phyloP scores from a whole-genome alignment of 1,140 invertebrate species.

The Drosophila biarmipes region DNA sequence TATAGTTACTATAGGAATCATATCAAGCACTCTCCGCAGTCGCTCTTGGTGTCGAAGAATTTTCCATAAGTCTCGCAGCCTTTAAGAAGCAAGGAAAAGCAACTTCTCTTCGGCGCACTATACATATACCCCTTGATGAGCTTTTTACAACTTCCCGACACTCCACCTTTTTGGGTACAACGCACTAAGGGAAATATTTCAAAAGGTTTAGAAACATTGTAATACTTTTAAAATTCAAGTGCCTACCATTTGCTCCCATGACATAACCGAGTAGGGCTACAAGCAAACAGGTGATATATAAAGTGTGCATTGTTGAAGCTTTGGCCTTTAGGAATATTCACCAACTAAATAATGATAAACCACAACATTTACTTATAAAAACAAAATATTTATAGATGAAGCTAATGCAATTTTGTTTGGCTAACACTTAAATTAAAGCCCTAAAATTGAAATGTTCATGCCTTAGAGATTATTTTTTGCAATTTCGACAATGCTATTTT shows the following conservation, averaged over 20 bases:
- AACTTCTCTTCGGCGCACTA: neutral
- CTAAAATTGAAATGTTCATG: neutral
- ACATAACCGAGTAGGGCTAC: neutral
- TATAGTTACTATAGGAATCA: neutral
- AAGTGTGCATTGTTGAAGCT: neutral
- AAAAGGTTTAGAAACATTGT: neutral
- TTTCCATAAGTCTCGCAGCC: neutral
- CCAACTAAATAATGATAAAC: neutral
- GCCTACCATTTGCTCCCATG: neutral
- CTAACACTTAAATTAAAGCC: neutral
- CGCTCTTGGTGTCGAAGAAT: neutral
- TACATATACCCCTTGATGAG: neutral
- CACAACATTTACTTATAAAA: neutral
- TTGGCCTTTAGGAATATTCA: neutral
- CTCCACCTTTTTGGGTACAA: neutral
- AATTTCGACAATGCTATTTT: neutral
- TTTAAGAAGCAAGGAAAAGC: neutral
- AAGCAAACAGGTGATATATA: neutral
- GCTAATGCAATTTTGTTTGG: neutral
- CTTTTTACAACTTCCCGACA: neutral
- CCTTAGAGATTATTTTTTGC: neutral
- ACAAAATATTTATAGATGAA: neutral
- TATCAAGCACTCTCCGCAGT: neutral
- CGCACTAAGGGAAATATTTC: neutral
- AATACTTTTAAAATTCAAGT: neutral